These are phyloP conservation scores for Triops cancriformis DNA, from an alignment of 1,140 invertebrate species.

Conservation along the genomic window DNA sequence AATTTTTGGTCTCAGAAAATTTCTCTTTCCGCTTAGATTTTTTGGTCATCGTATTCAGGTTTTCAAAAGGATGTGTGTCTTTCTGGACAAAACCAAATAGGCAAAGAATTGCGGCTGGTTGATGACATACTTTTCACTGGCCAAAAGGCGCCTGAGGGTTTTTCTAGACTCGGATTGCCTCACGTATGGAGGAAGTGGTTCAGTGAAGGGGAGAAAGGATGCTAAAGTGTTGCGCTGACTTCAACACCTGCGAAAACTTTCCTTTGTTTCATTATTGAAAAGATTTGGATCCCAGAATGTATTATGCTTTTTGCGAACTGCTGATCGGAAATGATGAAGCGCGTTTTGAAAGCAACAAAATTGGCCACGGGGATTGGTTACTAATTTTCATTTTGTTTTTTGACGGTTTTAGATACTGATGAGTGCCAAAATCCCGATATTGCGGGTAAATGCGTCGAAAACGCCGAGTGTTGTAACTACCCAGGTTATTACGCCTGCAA, in stretches of 20 bases:
- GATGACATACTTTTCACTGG: conserved; percentile 10
- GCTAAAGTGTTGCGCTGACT: neutral
- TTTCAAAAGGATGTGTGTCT: neutral
- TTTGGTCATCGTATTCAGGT: no score
- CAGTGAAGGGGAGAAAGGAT: conserved; percentile 8
- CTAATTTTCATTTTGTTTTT: neutral
- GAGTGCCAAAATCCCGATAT: conserved; percentile 80
- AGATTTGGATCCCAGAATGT: neutral
- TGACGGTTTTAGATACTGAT: conserved; percentile 67
- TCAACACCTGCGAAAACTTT: conserved; percentile 8
- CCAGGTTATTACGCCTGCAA: conserved; percentile 89
- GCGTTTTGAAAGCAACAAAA: no score
- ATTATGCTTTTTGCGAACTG: neutral
- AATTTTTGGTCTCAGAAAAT: neutral
- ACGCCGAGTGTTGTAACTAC: conserved; percentile 89
- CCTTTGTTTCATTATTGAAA: neutral
- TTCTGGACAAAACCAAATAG: neutral
- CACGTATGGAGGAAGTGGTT: conserved; percentile 9
- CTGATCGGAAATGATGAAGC: neutral
- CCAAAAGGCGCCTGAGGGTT: neutral
- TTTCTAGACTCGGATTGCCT: neutral
- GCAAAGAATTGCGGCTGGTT: neutral
- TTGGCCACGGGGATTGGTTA: neutral
- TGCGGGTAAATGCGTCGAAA: conserved; percentile 71
- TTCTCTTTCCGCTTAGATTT: neutral